Base-by-base conservation (phyloP, 2,888 invertebrate genomes). In the Drosophila lutescens region DNA sequence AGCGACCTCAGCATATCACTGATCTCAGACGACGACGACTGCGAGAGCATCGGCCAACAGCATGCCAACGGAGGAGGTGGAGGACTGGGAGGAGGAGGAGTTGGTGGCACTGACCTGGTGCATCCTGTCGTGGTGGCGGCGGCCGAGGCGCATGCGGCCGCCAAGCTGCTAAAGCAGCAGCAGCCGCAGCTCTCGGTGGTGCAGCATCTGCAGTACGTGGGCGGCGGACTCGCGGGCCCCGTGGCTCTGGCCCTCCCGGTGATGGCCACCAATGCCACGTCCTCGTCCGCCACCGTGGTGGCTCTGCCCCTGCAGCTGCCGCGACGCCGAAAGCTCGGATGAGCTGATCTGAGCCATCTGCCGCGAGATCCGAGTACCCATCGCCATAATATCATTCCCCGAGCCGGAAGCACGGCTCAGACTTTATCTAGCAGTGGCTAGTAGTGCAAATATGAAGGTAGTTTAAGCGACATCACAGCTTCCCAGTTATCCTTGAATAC, bases 1-100 rank as follows among this genome's bases (percentile, higher is more conserved):
- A 89, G 84, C 65, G 91, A 91, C 74, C 82, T 91, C 62, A 91
- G 91, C 78, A 91, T 91, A 88, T 91, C 91, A 69, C 77, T 91
- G 81, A 90, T 91, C 85, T 91, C 91, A 78, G 91, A 91, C 68
- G 91, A 91, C 57, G 91, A 91, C 54, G 88, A 83, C 30, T 83
- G 85, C 32, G 91, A 90, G 41, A 71, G 63, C 51, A 79, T 44
- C 43, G 44, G 34, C 17, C 38, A 17, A n/a, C 66, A 23, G n/a
- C 66, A 66, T 26, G 47, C 20, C 44, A 53, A 44, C 23, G 46
- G 60, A 30, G 69, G 44, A 34, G 7, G 32, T 8, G 32, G 32
- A 32, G 1, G 0, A 32, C 20, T 20, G n/a, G 30, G 30, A 32
- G 34, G 34, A 34, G 34, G 34, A 34, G n/a, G 15, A 34, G 5